These are phyloP conservation scores for Rotaria sp. DNA, from an alignment of 2,888 invertebrate genomes.

Conservation along the genomic window DNA sequence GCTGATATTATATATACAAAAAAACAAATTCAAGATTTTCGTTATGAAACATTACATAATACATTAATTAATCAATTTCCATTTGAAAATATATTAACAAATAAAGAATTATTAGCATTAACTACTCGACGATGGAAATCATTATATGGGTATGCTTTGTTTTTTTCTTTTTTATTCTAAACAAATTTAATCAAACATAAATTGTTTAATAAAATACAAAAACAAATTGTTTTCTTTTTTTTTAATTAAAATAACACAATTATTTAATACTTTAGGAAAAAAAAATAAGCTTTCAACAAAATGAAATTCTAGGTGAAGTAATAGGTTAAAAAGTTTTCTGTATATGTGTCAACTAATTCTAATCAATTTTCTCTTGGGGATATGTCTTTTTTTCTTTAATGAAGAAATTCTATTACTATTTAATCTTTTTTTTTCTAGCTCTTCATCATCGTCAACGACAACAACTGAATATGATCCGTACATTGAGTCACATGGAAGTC, in stretches of 20 bases:
- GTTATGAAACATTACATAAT: constrained; percentile 45
- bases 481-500: constrained; percentile 57
- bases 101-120: constrained; percentile 75
- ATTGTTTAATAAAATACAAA: too few relatives aligned
- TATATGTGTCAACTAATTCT: neutral
- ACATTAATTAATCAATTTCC: constrained; percentile 80
- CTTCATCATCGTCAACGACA: neutral
- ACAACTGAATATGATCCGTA: constrained; percentile 43
- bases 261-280: neutral
- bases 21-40: constrained; percentile 69
- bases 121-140: constrained; percentile 63
- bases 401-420: neutral
- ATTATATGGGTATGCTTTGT: neutral
- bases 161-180: too few relatives aligned
- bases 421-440: neutral
- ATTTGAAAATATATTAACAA: constrained; percentile 76
- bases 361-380: neutral
- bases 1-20: constrained; percentile 80
- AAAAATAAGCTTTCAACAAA: neutral
- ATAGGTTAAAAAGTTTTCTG: neutral
- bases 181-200: too few relatives aligned
- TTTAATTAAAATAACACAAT: neutral
- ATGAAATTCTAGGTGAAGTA: neutral
- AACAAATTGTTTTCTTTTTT: too few relatives aligned
- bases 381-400: neutral